Conservation (phyloP, 2,113 vertebrate genomes). For the Lophochroa leadbeateri region DNA sequence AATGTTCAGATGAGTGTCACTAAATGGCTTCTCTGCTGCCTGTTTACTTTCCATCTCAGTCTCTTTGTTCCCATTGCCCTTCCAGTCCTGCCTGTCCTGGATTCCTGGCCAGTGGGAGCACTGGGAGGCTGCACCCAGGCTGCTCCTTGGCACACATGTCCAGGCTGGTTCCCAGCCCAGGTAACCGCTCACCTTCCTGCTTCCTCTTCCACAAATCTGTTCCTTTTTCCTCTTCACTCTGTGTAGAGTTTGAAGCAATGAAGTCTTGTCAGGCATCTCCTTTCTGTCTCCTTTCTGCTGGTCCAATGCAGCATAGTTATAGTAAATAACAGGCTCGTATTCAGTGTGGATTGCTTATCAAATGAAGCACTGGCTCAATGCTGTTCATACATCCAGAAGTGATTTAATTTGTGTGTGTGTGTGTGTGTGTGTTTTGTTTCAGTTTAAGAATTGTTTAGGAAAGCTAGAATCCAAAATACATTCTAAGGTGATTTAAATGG, state of each 20-base stretch:
- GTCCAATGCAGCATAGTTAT: not conserved
- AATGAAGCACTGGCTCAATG: not conserved
- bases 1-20: not conserved
- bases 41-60: not conserved
- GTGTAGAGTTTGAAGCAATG: not conserved
- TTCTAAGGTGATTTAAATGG: not conserved
- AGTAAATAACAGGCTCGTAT: too few species aligned
- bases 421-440: not conserved
- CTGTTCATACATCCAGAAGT: not conserved
- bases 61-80: not conserved
- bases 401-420: not conserved
- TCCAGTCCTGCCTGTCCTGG: not conserved
- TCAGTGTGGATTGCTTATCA: not conserved
- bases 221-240: not conserved
- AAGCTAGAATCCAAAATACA: not conserved
- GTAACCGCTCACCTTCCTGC: not conserved
- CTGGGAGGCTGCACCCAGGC: not conserved
- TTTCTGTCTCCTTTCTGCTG: not conserved
- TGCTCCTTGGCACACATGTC: fast-evolving
- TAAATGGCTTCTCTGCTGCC: not conserved
- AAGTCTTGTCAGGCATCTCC: not conserved
- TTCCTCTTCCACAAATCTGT: not conserved
- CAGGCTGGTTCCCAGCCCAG: fast-evolving
- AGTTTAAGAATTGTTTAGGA: not conserved
- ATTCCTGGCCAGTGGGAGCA: fast-evolving